phyloP scores from a whole-genome alignment of 2,797 vertebrate genomes.

The Schizopygopsis pylzovi region DNA sequence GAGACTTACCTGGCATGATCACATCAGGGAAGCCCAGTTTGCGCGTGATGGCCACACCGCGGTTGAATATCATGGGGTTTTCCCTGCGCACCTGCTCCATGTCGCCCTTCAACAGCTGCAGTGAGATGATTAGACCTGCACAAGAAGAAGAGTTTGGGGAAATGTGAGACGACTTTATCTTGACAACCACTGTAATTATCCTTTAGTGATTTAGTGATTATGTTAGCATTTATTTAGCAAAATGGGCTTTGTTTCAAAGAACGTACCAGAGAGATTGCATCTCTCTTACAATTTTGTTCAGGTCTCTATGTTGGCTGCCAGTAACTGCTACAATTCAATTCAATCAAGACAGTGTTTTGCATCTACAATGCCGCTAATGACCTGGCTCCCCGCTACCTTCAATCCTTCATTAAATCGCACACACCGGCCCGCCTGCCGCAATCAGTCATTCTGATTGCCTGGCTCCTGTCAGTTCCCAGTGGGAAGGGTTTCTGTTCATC shows the following conservation, averaged over 20 bases:
- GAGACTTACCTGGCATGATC: conserved; percentile 94
- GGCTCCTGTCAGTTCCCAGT: conserved; percentile 14
- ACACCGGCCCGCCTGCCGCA: too few species aligned
- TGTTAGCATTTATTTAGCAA: conserved; percentile 16
- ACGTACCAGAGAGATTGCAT: background rate
- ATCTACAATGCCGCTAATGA: conserved; percentile 43
- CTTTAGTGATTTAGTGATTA: background rate
- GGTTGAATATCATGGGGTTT: conserved; percentile 94
- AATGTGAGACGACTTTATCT: conserved; percentile 14
- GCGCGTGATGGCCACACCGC: conserved; percentile 92
- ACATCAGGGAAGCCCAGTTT: conserved; percentile 98
- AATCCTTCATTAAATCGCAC: conserved; percentile 41
- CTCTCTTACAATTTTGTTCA: conserved; percentile 4
- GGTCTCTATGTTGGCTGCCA: conserved; percentile 11
- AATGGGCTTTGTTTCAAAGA: background rate
- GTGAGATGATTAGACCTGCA: conserved; percentile 93
- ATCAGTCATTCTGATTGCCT: conserved; percentile 31
- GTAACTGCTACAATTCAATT: conserved; percentile 32
- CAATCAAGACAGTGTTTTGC: conserved; percentile 43
- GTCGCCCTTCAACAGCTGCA: conserved; percentile 95
- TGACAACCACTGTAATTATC: conserved; percentile 15
- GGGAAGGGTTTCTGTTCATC: conserved; percentile 40
- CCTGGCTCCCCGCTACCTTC: conserved; percentile 31
- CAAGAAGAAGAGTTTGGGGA: background rate
- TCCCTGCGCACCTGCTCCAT: conserved; percentile 96